Base-by-base conservation (phyloP, 1,140 invertebrate genomes). In the Stratiolaelaps scimitus region DNA sequence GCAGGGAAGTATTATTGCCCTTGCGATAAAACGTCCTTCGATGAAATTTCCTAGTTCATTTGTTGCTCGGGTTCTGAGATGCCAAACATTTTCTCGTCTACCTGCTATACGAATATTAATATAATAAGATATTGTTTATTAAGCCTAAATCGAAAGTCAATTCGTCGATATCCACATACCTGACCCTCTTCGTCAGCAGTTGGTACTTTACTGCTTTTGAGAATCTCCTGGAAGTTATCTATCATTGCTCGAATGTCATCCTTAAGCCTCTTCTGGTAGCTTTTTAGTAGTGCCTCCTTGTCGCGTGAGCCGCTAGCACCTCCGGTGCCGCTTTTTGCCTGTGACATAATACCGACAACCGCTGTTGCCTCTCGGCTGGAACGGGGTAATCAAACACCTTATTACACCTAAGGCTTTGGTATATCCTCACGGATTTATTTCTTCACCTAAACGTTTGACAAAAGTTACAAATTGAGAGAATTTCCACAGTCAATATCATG, bases 221-320 rank as follows among this genome's bases (percentile, higher is more conserved):
- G 84, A 45, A 95, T 95, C 80, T 96, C 92, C 86, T 77, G 85
- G 78, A 92, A 96, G 76, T 96, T 96, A 75, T 95, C 92, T 40
- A 93, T 75, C 88, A 97, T 95, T 65, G 91, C 92, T 77, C 90
- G 92, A 0, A 95, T 86, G 78, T 95, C 91, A 76, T 95, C 91
- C 78, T 94, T 94, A 15, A 96, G 76, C 65, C 90, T 78, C 15
- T 88, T 91, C 53, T 87, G 88, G 73, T 95, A 96, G 0, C 88
- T 92, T 78, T 94, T 93, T 4, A 96, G 76, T 29, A 94, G 76
- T 19, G 90, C 92, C 78, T 95, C 92, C 79, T 94, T 93, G 66
- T 87, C 92, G 76, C 92, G 89, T 0, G 90, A 86, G 68, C 91
- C 76, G 67, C 26, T 26, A 5, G 15, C 23, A 29, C 53, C 53